These are phyloP conservation scores for Callospermophilus lateralis DNA, from an alignment of 2,113 vertebrate species.

Conservation along the genomic window DNA sequence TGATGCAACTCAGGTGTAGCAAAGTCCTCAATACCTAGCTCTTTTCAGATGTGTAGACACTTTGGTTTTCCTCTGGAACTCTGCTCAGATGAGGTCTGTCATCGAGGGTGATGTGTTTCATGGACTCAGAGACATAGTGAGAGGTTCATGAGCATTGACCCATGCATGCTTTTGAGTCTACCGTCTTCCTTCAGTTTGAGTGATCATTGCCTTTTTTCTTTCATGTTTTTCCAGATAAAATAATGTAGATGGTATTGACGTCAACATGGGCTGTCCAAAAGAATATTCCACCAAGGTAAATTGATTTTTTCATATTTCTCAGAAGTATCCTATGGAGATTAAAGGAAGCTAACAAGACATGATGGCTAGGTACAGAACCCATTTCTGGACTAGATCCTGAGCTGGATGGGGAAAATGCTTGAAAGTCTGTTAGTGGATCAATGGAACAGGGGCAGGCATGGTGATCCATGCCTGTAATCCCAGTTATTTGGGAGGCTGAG, in stretches of 20 bases:
- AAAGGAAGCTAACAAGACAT: neutral
- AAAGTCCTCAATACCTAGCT: neutral
- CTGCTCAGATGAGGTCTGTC: neutral
- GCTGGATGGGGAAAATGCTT: neutral
- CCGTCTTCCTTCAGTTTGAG: conserved; percentile 32
- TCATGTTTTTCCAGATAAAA: conserved; percentile 89
- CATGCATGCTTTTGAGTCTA: neutral
- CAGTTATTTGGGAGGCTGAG: neutral
- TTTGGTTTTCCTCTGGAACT: neutral
- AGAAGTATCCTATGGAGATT: neutral
- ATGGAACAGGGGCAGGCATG: neutral
- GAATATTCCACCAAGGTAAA: conserved; percentile 99
- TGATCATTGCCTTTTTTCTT: conserved; percentile 51
- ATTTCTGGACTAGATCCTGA: neutral
- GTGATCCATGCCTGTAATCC: neutral
- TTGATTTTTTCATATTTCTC: conserved; percentile 44
- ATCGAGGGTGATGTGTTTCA: conserved; percentile 39
- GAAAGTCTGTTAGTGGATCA: conserved; percentile 4
- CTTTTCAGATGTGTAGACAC: neutral
- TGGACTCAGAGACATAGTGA: neutral
- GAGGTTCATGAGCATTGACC: conserved; percentile 1
- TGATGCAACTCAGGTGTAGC: neutral
- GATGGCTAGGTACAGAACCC: neutral
- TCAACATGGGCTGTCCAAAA: conserved; percentile 99
- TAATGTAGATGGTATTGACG: conserved; percentile 96